These are phyloP conservation scores for Irena cyanogastra DNA, from an alignment of 2,113 vertebrate species.

Conservation along the genomic window DNA sequence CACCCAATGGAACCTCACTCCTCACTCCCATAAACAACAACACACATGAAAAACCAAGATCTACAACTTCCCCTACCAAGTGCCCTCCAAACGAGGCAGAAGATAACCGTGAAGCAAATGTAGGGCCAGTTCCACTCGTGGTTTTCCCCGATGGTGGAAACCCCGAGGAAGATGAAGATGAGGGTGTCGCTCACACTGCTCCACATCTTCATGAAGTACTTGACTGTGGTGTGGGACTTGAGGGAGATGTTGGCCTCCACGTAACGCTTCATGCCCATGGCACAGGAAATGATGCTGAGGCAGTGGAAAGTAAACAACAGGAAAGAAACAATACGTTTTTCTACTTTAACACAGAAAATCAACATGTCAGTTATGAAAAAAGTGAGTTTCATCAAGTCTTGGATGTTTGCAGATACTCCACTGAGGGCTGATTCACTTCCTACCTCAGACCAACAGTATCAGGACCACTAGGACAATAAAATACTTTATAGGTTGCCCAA, in stretches of 20 bases:
- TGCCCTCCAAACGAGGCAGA: slow-evolving; percentile 81
- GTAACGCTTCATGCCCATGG: slow-evolving; percentile 79
- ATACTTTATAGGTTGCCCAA: background rate
- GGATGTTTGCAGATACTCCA: background rate
- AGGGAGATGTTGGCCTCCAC: slow-evolving; percentile 80
- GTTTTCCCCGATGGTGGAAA: slow-evolving; percentile 80
- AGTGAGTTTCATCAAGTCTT: background rate
- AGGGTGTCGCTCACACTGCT: slow-evolving; percentile 82
- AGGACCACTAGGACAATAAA: background rate
- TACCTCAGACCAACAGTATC: background rate
- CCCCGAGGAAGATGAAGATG: slow-evolving; percentile 83
- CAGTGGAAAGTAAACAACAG: background rate
- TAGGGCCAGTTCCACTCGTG: slow-evolving; percentile 83
- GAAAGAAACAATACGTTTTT: background rate
- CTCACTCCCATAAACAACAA: background rate
- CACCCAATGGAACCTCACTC: background rate
- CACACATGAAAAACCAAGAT: background rate
- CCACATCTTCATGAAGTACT: slow-evolving; percentile 89
- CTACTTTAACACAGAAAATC: background rate
- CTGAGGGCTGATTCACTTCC: background rate
- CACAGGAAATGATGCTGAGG: slow-evolving; percentile 78
- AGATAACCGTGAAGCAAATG: slow-evolving; percentile 78
- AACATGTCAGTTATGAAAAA: background rate
- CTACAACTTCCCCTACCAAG: slow-evolving; percentile 56
- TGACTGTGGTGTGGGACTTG: slow-evolving; percentile 81